These are phyloP conservation scores for Sebastes paucispinis DNA, from an alignment of 2,797 vertebrate species.

Conservation along the genomic window DNA sequence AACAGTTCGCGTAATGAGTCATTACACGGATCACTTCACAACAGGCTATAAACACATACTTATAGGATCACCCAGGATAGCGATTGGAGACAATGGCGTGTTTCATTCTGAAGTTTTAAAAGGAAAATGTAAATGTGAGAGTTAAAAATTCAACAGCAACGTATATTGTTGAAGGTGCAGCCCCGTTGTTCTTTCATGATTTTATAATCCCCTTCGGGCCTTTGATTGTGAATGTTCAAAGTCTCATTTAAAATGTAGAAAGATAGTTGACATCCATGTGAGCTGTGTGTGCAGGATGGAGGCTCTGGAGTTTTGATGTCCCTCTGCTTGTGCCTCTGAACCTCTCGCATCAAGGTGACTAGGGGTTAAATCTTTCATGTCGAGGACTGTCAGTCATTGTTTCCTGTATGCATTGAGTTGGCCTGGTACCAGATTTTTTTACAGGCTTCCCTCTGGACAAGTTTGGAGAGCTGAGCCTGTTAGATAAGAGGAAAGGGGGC, in stretches of 20 bases:
- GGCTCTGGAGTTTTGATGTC: conserved; percentile 42
- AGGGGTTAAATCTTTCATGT: conserved; percentile 47
- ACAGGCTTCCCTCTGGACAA: conserved; percentile 29
- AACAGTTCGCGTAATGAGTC: conserved; percentile 1
- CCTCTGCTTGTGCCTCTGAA: conserved; percentile 33
- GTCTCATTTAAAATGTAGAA: conserved; percentile 62
- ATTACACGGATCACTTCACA: conserved; percentile 28
- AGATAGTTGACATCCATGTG: conserved; percentile 36
- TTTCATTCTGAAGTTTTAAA: conserved; percentile 2
- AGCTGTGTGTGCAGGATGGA: conserved; percentile 4
- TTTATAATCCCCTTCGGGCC: conserved; percentile 59
- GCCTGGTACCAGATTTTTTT: not conserved
- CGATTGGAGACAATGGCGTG: not conserved
- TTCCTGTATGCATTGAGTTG: conserved; percentile 32
- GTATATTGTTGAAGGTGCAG: conserved; percentile 16
- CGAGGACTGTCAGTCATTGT: conserved; percentile 57
- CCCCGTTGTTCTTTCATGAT: conserved; percentile 18
- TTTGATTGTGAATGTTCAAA: conserved; percentile 51
- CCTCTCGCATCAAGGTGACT: conserved; percentile 16
- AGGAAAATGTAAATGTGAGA: not conserved
- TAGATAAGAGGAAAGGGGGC: conserved; percentile 22
- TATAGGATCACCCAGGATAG: conserved; percentile 7
- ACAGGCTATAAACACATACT: conserved; percentile 24
- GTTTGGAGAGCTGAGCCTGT: conserved; percentile 28
- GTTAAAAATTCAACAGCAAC: conserved; percentile 25